Evolutionary conservation across 2,888 invertebrate species (phyloP), one percentile per base, ranked within the genome.

Genomic region (Tenthredo notha): DNA sequence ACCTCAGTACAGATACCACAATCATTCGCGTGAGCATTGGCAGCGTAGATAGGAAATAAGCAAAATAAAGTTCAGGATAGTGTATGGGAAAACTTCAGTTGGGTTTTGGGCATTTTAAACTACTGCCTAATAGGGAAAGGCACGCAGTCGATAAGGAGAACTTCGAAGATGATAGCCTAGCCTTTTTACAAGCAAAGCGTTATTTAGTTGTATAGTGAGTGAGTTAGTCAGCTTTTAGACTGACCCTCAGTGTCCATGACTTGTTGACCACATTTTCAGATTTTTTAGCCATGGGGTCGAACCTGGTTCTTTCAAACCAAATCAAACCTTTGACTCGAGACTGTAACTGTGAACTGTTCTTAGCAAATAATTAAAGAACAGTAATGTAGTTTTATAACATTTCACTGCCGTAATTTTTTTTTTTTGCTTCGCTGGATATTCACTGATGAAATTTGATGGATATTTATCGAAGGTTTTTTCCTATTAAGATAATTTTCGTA

Each of bases 21-120:
- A 88, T 86, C 88, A 91, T 87, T 89, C 91, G 77, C 91, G 90
- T 72, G 90, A 90, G 77, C 89, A 90, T 78, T 90, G 90, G 89
- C 90, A 90, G 70, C 90, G 90, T 84, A 90, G 91, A 88, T 91
- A 92, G 89, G 88, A 87, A 70, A 61, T 47, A 47, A 47, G 43
- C 25, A 12, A 29, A 40, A 10, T 7, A 54, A 50, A 2, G 9
- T 47, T 29, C 47, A 29, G 5, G 33, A 18, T 33, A 50, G 9
- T 33, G 29, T 29, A n/a, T 54, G 33, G 33, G 0, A 12, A 54
- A 29, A 3, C 5, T 77, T 77, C 47, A 58, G 37, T 40, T 61
- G 40, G 61, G 12, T 80, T 61, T 61, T 21, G 61, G 61, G 80
- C 80, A 80, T 58, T 40, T 21, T 61, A 40, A 80, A 25, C 1